A percentile compares a stretch with the other conserved stretches of the same genome.
These are phyloP conservation scores for Thryonomys swinderianus DNA, from an alignment of 2,113 vertebrate species.

Conservation along the genomic window DNA sequence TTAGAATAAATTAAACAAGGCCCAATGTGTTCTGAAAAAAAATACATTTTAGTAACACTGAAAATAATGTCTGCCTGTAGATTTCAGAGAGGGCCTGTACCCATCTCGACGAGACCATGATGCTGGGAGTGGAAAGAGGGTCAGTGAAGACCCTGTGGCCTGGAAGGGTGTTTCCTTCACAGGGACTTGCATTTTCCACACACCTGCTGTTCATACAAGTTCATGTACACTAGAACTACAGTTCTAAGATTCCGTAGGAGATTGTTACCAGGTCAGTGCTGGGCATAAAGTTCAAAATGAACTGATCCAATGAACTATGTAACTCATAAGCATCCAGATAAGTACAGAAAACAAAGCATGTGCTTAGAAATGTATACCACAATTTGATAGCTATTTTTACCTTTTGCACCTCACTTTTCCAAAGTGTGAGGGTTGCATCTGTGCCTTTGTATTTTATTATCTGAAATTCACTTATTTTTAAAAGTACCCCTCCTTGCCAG, in stretches of 20 bases:
- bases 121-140: neutral
- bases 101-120: accelerated
- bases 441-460: neutral
- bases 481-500: neutral
- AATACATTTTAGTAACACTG: slow-evolving; percentile 10
- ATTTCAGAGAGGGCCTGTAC: neutral
- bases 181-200: neutral
- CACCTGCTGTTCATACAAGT: neutral
- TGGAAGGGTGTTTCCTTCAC: neutral
- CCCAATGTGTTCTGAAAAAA: neutral
- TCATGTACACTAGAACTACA: neutral
- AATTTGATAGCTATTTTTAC: neutral
- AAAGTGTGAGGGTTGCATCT: neutral
- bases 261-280: neutral
- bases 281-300: neutral
- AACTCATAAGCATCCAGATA: neutral
- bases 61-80: neutral
- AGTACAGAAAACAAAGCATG: neutral
- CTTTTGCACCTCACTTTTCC: neutral
- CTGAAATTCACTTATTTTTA: neutral
- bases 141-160: neutral
- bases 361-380: neutral
- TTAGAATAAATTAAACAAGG: slow-evolving; percentile 42
- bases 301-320: neutral
- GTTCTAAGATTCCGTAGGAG: neutral